Conservation (phyloP, 2,888 invertebrate species). For the Galeopsomyia nigrocyanea region DNA sequence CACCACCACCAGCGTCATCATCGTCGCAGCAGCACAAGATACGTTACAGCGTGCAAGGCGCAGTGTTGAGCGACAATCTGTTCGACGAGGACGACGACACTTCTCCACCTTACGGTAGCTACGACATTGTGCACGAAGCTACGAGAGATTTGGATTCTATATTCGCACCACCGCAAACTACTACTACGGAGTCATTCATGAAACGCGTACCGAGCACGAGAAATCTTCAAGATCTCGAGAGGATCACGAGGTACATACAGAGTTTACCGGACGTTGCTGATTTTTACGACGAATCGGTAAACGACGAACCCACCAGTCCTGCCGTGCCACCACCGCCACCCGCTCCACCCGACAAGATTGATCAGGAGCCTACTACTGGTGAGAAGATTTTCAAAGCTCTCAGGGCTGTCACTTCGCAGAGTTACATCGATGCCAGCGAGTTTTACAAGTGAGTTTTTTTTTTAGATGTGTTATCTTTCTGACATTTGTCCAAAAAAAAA, state of each 20-base stretch:
- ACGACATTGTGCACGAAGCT: constrained; percentile 55
- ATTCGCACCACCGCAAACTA: constrained; percentile 57
- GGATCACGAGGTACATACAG: constrained; percentile 58
- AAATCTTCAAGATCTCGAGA: constrained; percentile 42
- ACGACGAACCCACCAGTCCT: constrained; percentile 20
- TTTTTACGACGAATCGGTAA: background rate
- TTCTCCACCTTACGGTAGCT: constrained; percentile 54
- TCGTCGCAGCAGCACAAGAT: constrained; percentile 47
- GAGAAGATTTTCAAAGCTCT: constrained; percentile 65
- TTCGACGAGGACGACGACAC: constrained; percentile 51
- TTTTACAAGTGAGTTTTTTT: constrained; percentile 63
- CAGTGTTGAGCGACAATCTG: constrained; percentile 51
- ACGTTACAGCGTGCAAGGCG: constrained; percentile 55
- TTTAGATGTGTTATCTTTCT: too few species aligned
- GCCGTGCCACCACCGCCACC: constrained; percentile 61
- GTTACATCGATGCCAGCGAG: constrained; percentile 66
- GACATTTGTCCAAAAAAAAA: too few species aligned
- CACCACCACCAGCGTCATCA: background rate
- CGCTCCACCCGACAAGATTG: background rate
- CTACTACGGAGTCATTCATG: constrained; percentile 16
- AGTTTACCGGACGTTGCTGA: constrained; percentile 60
- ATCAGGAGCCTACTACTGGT: constrained; percentile 61
- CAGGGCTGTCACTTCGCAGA: constrained; percentile 63
- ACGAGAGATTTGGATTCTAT: constrained; percentile 60
- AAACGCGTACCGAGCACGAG: constrained; percentile 34